These are phyloP conservation scores for Cyaniris semiargus DNA, from an alignment of 2,888 invertebrate species.

Conservation along the genomic window DNA sequence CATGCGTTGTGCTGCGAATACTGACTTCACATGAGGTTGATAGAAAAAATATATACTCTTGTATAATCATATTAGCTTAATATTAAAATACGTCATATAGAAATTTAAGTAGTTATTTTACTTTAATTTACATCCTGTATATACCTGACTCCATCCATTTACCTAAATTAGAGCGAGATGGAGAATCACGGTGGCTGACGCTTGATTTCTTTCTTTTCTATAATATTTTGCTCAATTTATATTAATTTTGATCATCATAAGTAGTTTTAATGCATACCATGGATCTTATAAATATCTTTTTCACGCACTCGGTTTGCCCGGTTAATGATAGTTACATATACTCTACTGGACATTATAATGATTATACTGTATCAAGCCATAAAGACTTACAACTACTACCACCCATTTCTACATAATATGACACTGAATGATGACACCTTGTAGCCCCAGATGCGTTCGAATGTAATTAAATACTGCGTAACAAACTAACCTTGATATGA, in stretches of 20 bases:
- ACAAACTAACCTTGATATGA: slow-evolving; percentile 51
- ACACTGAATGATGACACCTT: slow-evolving; percentile 50
- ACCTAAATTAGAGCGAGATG: slow-evolving; percentile 25
- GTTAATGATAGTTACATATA: slow-evolving; percentile 2
- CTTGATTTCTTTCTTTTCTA: slow-evolving; percentile 8
- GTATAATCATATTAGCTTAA: slow-evolving; percentile 29
- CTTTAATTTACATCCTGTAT: neutral
- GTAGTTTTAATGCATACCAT: neutral
- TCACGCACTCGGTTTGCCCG: neutral
- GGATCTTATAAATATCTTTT: neutral
- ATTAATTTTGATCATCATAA: neutral
- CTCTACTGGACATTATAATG: slow-evolving; percentile 10
- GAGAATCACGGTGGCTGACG: slow-evolving; percentile 2
- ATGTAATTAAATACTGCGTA: slow-evolving; percentile 11
- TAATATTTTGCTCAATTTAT: neutral
- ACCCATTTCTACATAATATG: slow-evolving; percentile 46
- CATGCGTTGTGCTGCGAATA: slow-evolving; percentile 41
- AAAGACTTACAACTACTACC: neutral
- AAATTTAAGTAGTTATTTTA: slow-evolving; percentile 23
- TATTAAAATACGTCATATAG: slow-evolving; percentile 31
- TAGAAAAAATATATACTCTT: slow-evolving; percentile 37
- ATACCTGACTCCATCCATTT: slow-evolving; percentile 8
- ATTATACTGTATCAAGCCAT: slow-evolving; percentile 1
- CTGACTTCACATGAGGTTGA: slow-evolving; percentile 40
- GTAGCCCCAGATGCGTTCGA: slow-evolving; percentile 37